These are phyloP conservation scores for Ictalurus punctatus DNA, from an alignment of 2,113 vertebrate genomes.

Conservation along the genomic window DNA sequence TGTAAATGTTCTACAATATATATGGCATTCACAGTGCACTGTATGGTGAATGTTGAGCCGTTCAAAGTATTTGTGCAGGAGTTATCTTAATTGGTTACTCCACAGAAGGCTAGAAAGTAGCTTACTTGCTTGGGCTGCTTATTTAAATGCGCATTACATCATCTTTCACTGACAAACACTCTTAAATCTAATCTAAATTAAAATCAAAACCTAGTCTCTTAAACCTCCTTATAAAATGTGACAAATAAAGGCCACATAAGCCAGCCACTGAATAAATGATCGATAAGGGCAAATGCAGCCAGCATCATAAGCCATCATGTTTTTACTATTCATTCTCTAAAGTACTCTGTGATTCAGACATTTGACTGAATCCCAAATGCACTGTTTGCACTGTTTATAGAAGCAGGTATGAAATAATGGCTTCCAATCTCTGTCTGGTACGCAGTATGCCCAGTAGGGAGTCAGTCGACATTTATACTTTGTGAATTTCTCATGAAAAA, in stretches of 20 bases:
- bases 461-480: background rate
- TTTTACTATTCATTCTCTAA: background rate
- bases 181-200: background rate
- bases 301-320: background rate
- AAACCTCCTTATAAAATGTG: background rate
- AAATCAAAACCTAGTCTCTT: too few relatives aligned
- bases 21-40: background rate
- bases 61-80: background rate
- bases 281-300: background rate
- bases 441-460: background rate
- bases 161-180: background rate
- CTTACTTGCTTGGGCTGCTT: background rate
- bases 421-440: background rate
- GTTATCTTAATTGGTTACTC: background rate
- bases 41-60: background rate
- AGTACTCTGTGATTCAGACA: background rate
- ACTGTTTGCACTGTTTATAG: background rate
- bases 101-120: background rate
- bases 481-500: background rate
- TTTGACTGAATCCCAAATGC: slow-evolving; percentile 5
- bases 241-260: background rate
- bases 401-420: background rate
- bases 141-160: slow-evolving; percentile 1
- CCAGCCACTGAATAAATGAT: slow-evolving; percentile 17
- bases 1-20: background rate